Percentiles rank a stretch among this genome's conserved stretches.
These are phyloP conservation scores for Gasterosteus nipponicus DNA, from an alignment of 2,113 vertebrate species.

Conservation along the genomic window DNA sequence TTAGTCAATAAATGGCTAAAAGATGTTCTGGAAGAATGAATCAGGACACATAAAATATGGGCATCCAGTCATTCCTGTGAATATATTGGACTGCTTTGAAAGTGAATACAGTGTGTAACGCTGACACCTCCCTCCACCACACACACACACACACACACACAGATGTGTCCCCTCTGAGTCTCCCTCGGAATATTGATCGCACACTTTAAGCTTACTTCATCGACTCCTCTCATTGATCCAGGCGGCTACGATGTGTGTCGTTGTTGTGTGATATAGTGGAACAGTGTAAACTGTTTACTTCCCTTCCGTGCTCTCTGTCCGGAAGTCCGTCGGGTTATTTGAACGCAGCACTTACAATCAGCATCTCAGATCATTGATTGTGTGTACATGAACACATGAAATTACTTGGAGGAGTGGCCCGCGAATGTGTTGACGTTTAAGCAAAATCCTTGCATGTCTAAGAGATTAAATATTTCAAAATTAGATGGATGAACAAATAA, in stretches of 20 bases:
- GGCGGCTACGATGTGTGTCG: conserved; percentile 25
- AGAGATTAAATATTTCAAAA: background rate
- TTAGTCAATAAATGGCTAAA: conserved; percentile 47
- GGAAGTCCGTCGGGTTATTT: conserved; percentile 10
- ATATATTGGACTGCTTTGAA: conserved; percentile 54
- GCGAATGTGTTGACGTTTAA: background rate
- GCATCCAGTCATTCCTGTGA: conserved; percentile 42
- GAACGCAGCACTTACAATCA: background rate
- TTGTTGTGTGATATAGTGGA: conserved; percentile 39
- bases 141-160: conserved; percentile 17
- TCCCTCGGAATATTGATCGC: conserved; percentile 38
- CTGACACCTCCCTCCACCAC: conserved; percentile 15
- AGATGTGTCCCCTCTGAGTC: conserved; percentile 15
- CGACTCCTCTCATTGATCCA: conserved; percentile 51
- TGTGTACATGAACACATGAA: background rate
- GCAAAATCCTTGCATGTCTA: too few relatives aligned
- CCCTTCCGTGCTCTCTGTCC: background rate
- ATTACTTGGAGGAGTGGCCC: background rate
- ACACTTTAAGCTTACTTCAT: conserved; percentile 47
- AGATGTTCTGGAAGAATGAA: conserved; percentile 57
- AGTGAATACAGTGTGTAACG: conserved; percentile 40
- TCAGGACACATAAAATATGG: conserved; percentile 54
- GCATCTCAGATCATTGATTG: background rate
- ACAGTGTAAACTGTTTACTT: conserved; percentile 37
- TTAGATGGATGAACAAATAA: background rate